Percentiles rank a stretch among this genome's conserved stretches.
These are phyloP conservation scores for Idaea straminata DNA, from an alignment of 2,888 invertebrate genomes.

Conservation along the genomic window DNA sequence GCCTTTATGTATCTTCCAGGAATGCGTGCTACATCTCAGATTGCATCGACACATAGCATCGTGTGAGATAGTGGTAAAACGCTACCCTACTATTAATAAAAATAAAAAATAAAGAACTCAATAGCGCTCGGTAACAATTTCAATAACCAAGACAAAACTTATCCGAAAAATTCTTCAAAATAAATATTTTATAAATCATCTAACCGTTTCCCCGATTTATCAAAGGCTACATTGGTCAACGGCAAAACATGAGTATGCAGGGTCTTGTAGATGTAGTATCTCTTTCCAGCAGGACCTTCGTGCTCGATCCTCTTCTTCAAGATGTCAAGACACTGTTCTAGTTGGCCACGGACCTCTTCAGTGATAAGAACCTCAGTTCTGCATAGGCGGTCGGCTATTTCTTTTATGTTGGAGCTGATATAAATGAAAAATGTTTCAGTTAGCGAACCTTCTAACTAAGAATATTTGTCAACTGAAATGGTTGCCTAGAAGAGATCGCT, in stretches of 20 bases:
- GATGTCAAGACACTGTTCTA: slow-evolving; percentile 81
- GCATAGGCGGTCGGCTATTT: slow-evolving; percentile 72
- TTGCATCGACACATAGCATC: no score
- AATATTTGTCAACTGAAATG: no score
- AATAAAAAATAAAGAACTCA: no score
- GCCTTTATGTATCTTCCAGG: no score
- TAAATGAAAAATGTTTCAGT: slow-evolving; percentile 7
- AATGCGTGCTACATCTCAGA: no score
- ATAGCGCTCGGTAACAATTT: no score
- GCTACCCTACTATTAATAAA: no score
- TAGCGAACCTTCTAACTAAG: no score
- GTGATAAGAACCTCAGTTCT: slow-evolving; percentile 79
- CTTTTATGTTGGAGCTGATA: slow-evolving; percentile 77
- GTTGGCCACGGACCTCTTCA: slow-evolving; percentile 76
- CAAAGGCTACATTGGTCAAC: slow-evolving; percentile 86
- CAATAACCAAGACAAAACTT: no score
- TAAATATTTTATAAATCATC: background rate
- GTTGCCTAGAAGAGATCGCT: no score
- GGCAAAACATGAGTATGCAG: slow-evolving; percentile 85
- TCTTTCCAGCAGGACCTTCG: slow-evolving; percentile 79
- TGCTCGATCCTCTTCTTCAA: slow-evolving; percentile 83
- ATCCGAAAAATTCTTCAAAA: no score
- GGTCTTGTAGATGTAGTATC: slow-evolving; percentile 84
- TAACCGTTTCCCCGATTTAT: slow-evolving; percentile 83
- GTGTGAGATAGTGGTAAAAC: no score